Base-by-base conservation (phyloP, 2,888 invertebrate species). In the Epinotia bilunana region DNA sequence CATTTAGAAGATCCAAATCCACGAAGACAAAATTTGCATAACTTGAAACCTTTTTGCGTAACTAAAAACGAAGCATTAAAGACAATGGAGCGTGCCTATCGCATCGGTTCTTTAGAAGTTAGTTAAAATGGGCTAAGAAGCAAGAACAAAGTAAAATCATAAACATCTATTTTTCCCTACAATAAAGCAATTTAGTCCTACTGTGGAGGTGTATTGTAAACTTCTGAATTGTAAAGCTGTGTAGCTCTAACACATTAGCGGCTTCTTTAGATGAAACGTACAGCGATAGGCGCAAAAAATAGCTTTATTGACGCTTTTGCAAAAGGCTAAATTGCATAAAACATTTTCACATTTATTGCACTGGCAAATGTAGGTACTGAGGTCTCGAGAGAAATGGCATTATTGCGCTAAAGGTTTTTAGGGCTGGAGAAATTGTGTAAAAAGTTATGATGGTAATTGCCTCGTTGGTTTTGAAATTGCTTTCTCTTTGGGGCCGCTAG, bases 101-200 rank as follows among this genome's bases (percentile, higher is more conserved):
- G 80, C 77, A 83, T 87, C 90, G 91, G 91, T 89, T 81, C 88
- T 86, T 89, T 90, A 83, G 86, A 85, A 85, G 86, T 84, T 84
- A 84, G 77, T 80, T 80, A 83, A 87, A 82, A 82, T 81, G 78
- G 78, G 77, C 80, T 79, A 81, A 79, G 78, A 81, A 81, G 76
- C 49, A 68, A 76, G 74, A 83, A 91, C 90, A 91, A 91, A 79
- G 78, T 72, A 49, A 18, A 73, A 80, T 87, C 84, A 86, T 93
- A 93, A 93, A 93, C 83, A 82, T 84, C 83, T 83, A 91, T 93
- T 92, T 88, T 90, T 83, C 84, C 82, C 77, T 81, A 87, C 88
- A 92, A 92, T 93, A 92, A 91, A 90, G 84, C 87, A 84, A 93
- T 92, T 90, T 83, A 79, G 86, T 89, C 91, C 93, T 93, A 93